Conservation (phyloP, 1,140 invertebrate species). For the Drosophila kikkawai region DNA sequence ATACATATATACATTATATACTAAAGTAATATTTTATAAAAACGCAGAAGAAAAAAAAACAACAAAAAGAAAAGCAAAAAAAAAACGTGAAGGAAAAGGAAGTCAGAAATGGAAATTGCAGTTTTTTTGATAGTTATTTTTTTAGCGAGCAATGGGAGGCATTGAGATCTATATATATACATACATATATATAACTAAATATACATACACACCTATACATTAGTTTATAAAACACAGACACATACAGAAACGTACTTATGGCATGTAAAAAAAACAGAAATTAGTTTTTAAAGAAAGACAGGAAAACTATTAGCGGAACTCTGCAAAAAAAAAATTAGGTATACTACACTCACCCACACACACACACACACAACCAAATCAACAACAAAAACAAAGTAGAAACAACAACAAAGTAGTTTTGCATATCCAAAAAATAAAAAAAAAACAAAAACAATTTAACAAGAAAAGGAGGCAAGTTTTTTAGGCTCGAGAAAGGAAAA, state of each 20-base stretch:
- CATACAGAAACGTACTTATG: conserved; percentile 41
- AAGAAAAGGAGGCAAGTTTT: background rate
- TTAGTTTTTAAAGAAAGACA: conserved; percentile 48
- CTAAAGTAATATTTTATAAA: conserved; percentile 83
- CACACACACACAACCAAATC: conserved; percentile 59
- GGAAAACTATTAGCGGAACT: conserved; percentile 37
- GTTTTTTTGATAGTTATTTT: conserved; percentile 83
- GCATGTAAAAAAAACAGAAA: conserved; percentile 41
- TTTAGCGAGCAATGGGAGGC: conserved; percentile 79
- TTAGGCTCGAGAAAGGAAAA: conserved; percentile 3
- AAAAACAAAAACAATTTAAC: conserved; percentile 9
- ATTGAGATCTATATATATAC: conserved; percentile 72
- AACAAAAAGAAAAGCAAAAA: background rate
- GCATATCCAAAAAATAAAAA: conserved; percentile 70
- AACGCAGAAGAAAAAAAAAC: conserved; percentile 31
- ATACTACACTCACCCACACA: conserved; percentile 36
- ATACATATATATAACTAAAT: conserved; percentile 61
- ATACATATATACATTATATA: conserved; percentile 80
- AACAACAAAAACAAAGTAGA: conserved; percentile 58
- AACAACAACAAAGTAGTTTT: conserved; percentile 79
- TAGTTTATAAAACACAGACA: conserved; percentile 51
- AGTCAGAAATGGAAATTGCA: conserved; percentile 70
- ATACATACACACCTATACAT: conserved; percentile 63
- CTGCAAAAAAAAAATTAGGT: conserved; percentile 26
- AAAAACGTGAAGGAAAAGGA: conserved; percentile 33